A percentile compares a stretch with the other conserved stretches of the same genome.
Evolutionary conservation across 2,888 invertebrate species (phyloP).

Genomic region (Cabera pusaria): DNA sequence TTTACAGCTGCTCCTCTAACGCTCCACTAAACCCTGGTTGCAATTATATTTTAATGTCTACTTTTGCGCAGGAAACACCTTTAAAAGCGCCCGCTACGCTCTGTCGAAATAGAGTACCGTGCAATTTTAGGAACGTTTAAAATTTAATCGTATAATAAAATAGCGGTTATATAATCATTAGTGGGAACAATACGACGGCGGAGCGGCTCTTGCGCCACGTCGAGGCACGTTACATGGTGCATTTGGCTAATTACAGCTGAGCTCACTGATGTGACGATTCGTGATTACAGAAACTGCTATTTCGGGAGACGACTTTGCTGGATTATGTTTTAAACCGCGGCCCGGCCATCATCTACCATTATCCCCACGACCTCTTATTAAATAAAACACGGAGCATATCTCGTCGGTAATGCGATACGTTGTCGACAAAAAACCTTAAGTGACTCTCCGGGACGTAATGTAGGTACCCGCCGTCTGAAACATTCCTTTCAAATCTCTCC

Average conservation of each 20-base stretch:
- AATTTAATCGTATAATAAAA: constrained; percentile 81
- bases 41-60: constrained; percentile 31
- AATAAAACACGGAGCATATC: constrained; percentile 52
- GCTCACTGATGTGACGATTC: constrained; percentile 70
- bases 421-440: constrained; percentile 45
- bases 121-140: constrained; percentile 77
- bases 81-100: constrained; percentile 58
- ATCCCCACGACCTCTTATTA: constrained; percentile 47
- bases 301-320: constrained; percentile 53
- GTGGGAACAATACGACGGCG: constrained; percentile 66
- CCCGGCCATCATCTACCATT: constrained; percentile 47
- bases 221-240: constrained; percentile 70
- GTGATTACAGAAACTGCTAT: constrained; percentile 70
- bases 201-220: constrained; percentile 38
- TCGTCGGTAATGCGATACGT: constrained; percentile 47
- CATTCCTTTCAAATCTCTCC: constrained; percentile 61
- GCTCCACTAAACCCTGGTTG: constrained; percentile 48
- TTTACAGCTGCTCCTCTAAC: constrained; percentile 28
- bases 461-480: constrained; percentile 46
- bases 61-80: constrained; percentile 32
- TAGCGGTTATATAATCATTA: constrained; percentile 79
- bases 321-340: constrained; percentile 49
- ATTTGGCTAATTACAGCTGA: constrained; percentile 77
- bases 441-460: constrained; percentile 44
- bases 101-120: constrained; percentile 65